Evolutionary conservation across 1,140 invertebrate genomes (phyloP), one percentile per base, ranked within the genome.

Genomic region (Tetranychus cinnabarinus): DNA sequence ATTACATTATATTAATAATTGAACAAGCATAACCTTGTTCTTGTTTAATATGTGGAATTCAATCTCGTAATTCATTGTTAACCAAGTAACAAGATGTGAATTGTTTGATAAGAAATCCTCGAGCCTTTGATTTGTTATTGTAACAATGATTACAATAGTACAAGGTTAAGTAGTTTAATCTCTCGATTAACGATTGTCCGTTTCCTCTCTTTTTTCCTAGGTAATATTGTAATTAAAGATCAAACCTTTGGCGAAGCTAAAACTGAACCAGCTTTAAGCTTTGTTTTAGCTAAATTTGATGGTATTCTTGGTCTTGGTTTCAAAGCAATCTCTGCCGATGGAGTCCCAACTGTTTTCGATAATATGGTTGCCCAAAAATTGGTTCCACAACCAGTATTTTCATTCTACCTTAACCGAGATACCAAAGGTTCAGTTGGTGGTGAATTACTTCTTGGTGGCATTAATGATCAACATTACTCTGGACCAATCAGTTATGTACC

Each of bases 191-290:
- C 39, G 10, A 42, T 42, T 5, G 1, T 42, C 10, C 5, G 10
- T 42, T 42, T 42, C 5, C 10, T 42, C 5, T 42, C 1, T 52
- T 52, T 52, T 8, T 52, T 52, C 6, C 6, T 33, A 52, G 48
- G n/a, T 15, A 35, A 55, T 23, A 15, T 55, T 31, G 66, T 76
- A 50, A 79, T 96, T 33, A 74, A 79, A 66, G 70, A 77, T 61
- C 92, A 97, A 77, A 89, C 86, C 15, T 99, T 99, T 76, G 96
- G 89, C 23, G 96, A 99, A 77, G 96, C 95, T 0, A 71, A 90
- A 10, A 84, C 80, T 68, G 91, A 98, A 74, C 93, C 95, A 13
- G 80, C 79, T 31, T 69, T 81, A 10, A 75, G 78, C 12, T 82
- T 82, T 69, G 74, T 82, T 47, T 78, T 78, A 58, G 81, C 80